Evolutionary conservation across 2,113 vertebrate species (phyloP).

Genomic region (Callospermophilus lateralis): DNA sequence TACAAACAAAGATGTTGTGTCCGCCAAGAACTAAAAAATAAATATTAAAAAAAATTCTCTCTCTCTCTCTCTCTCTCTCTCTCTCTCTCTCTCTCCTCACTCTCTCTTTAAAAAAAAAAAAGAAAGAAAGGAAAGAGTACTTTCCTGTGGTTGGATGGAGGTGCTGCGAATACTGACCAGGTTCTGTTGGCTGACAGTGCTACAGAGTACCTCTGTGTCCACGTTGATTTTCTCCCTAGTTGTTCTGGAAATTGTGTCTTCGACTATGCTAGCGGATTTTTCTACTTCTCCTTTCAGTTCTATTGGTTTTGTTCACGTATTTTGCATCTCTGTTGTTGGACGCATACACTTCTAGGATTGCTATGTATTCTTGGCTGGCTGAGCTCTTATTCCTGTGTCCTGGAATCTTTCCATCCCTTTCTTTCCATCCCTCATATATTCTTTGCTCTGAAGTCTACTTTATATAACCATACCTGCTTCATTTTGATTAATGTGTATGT

Average conservation of each 20-base stretch:
- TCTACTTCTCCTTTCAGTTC: not conserved
- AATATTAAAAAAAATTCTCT: too few species aligned
- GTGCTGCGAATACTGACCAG: not conserved
- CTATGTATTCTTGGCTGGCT: not conserved
- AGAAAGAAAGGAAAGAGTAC: not conserved
- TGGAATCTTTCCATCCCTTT: not conserved
- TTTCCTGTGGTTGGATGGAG: fast-evolving
- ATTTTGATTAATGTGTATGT: not conserved
- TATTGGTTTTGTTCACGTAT: not conserved
- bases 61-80: too few species aligned
- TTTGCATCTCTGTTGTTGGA: not conserved
- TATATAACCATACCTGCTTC: not conserved
- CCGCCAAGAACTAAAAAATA: too few species aligned
- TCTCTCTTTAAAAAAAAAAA: too few species aligned
- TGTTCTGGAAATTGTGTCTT: not conserved
- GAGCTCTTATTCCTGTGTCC: not conserved
- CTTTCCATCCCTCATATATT: not conserved
- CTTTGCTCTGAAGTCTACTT: not conserved
- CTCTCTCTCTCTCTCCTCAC: too few species aligned
- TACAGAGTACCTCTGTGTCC: not conserved
- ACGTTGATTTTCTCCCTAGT: not conserved
- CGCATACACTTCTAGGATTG: not conserved
- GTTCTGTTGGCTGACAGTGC: not conserved
- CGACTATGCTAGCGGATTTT: not conserved
- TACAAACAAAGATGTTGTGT: too few species aligned